phyloP scores from a whole-genome alignment of 2,888 invertebrate genomes.

The Amiota minor region DNA sequence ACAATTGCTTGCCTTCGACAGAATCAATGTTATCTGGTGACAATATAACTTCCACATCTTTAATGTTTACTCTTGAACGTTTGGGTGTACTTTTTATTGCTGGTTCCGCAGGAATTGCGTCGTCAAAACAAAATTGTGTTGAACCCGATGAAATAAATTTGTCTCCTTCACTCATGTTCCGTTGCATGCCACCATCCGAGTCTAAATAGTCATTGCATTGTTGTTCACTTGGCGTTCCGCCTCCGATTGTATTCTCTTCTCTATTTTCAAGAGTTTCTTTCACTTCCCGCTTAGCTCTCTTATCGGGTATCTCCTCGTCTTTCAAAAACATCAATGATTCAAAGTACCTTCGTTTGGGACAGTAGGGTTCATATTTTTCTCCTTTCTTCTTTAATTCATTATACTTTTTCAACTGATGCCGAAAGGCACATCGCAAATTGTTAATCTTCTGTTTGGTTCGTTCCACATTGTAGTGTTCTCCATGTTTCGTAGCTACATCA shows the following conservation, averaged over 20 bases:
- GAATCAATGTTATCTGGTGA: conserved; percentile 43
- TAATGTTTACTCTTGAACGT: conserved; percentile 46
- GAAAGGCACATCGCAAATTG: conserved; percentile 72
- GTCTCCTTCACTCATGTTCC: conserved; percentile 52
- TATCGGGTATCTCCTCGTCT: conserved; percentile 69
- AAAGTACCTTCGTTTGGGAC: conserved; percentile 71
- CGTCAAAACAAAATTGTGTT: conserved; percentile 59
- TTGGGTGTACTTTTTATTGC: conserved; percentile 51
- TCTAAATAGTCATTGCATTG: conserved; percentile 56
- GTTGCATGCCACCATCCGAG: conserved; percentile 47
- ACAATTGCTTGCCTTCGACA: background rate
- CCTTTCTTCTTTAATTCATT: conserved; percentile 71
- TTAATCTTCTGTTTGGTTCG: conserved; percentile 73
- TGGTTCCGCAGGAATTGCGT: conserved; percentile 49
- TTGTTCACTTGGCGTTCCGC: too few species aligned
- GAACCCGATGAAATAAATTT: conserved; percentile 58
- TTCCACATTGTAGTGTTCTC: conserved; percentile 72
- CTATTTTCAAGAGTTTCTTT: conserved; percentile 35
- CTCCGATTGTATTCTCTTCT: conserved; percentile 40
- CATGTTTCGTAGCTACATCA: conserved; percentile 72
- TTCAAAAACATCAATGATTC: conserved; percentile 73
- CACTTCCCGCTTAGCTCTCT: conserved; percentile 54
- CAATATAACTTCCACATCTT: conserved; percentile 54
- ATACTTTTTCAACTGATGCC: conserved; percentile 71
- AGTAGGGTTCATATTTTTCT: conserved; percentile 71